These are phyloP conservation scores for Drosophila prosaltans DNA, from an alignment of 1,140 invertebrate species.

Conservation along the genomic window DNA sequence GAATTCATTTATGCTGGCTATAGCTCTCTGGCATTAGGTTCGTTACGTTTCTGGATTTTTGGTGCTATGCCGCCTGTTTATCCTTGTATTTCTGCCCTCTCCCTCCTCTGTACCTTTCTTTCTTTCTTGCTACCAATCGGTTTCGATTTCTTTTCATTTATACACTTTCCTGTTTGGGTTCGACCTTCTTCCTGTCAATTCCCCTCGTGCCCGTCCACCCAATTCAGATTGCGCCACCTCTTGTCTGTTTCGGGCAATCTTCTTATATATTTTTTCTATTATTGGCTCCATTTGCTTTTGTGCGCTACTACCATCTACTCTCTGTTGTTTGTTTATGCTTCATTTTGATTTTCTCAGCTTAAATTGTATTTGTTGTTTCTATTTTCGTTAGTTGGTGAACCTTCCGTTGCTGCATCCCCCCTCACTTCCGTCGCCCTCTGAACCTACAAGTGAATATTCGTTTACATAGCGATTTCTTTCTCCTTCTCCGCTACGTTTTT, in stretches of 20 bases:
- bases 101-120: not conserved
- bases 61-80: slow-evolving; percentile 57
- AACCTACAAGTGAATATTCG: slow-evolving; percentile 40
- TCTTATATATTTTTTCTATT: slow-evolving; percentile 57
- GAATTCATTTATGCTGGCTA: slow-evolving; percentile 74
- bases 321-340: slow-evolving; percentile 72
- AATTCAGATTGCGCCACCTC: slow-evolving; percentile 5
- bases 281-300: slow-evolving; percentile 76
- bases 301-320: slow-evolving; percentile 10
- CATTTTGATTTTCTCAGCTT: slow-evolving; percentile 78
- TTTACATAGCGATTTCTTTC: slow-evolving; percentile 48
- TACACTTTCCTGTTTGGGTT: slow-evolving; percentile 66
- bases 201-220: not conserved
- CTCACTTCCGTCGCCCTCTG: not conserved
- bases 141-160: slow-evolving; percentile 81
- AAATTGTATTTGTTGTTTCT: slow-evolving; percentile 79
- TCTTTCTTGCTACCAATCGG: slow-evolving; percentile 48
- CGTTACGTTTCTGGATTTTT: slow-evolving; percentile 29
- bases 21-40: slow-evolving; percentile 28
- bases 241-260: slow-evolving; percentile 7
- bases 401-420: not conserved
- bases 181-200: not conserved
- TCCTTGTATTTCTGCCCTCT: slow-evolving; percentile 35
- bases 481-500: slow-evolving; percentile 34
- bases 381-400: slow-evolving; percentile 65